Conservation (phyloP, 2,888 invertebrate species). For the Chrysolina haemoptera region DNA sequence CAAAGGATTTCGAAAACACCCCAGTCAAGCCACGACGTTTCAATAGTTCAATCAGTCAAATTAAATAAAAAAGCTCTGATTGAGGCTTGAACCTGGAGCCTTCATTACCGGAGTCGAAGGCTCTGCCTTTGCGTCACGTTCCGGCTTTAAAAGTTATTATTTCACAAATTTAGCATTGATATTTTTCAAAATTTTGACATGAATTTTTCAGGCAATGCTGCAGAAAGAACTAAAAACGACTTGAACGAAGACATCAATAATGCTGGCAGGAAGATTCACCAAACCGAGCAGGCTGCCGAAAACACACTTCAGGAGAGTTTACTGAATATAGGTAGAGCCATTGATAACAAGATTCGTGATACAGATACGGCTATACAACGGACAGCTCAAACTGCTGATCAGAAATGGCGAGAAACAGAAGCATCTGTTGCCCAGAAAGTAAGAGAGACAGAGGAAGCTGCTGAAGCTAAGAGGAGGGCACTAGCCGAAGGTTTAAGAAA, state of each 20-base stretch:
- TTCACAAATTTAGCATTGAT: too few relatives aligned
- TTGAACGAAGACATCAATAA: slow-evolving; percentile 51
- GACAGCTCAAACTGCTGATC: slow-evolving; percentile 48
- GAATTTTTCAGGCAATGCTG: slow-evolving; percentile 45
- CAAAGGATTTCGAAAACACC: too few relatives aligned
- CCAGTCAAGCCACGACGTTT: too few relatives aligned
- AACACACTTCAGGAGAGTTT: slow-evolving; percentile 33
- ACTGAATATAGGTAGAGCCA: slow-evolving; percentile 35
- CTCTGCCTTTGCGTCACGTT: too few relatives aligned
- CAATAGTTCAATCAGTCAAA: too few relatives aligned
- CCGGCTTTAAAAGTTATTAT: too few relatives aligned
- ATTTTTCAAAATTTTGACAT: too few relatives aligned
- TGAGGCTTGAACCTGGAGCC: too few relatives aligned
- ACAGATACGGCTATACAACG: slow-evolving; percentile 34
- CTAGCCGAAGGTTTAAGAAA: slow-evolving; percentile 62
- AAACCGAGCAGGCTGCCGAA: slow-evolving; percentile 38
- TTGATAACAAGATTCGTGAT: slow-evolving; percentile 44
- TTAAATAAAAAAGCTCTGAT: too few relatives aligned
- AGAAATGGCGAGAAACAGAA: slow-evolving; percentile 51
- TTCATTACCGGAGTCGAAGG: too few relatives aligned
- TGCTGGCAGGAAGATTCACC: slow-evolving; percentile 38
- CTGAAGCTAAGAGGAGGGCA: slow-evolving; percentile 71
- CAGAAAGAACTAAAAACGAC: slow-evolving; percentile 50
- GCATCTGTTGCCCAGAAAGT: slow-evolving; percentile 52
- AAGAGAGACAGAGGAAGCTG: slow-evolving; percentile 52